Percentiles rank a stretch among this genome's conserved stretches.
phyloP scores from a whole-genome alignment of 1,140 invertebrate genomes.

The Spodoptera frugiperda region DNA sequence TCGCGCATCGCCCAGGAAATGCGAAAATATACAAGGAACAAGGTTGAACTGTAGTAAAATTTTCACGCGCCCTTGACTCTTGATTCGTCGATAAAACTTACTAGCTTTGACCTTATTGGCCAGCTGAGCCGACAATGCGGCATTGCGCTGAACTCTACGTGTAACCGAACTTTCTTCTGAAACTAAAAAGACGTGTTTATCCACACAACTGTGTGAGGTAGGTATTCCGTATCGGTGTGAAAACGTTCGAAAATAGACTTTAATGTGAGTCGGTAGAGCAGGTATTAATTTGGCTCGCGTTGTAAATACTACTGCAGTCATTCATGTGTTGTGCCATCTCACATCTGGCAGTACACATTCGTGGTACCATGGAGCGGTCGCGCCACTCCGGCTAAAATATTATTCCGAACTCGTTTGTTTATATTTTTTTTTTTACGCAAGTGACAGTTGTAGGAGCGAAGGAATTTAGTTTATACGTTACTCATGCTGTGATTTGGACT shows the following conservation, averaged over 20 bases:
- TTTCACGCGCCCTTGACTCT: conserved; percentile 41
- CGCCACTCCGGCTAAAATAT: conserved; percentile 41
- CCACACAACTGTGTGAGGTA: conserved; percentile 16
- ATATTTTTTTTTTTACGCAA: conserved; percentile 43
- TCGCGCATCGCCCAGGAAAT: neutral
- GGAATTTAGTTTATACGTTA: conserved; percentile 25
- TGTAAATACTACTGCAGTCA: conserved; percentile 45
- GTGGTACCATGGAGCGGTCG: conserved; percentile 50
- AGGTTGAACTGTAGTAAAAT: conserved; percentile 34
- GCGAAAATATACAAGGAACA: conserved; percentile 15
- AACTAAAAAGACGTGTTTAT: conserved; percentile 38
- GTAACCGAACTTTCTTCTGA: conserved; percentile 48
- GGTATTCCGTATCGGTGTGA: neutral
- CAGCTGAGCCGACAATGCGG: conserved; percentile 47
- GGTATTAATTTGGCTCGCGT: conserved; percentile 18
- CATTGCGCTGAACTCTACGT: conserved; percentile 52
- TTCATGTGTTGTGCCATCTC: conserved; percentile 56
- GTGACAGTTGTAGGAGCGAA: conserved; percentile 22
- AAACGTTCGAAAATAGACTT: conserved; percentile 35
- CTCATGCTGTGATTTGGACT: neutral
- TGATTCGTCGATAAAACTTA: conserved; percentile 46
- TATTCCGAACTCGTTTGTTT: conserved; percentile 42
- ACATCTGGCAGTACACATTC: conserved; percentile 50
- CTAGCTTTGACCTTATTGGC: conserved; percentile 50
- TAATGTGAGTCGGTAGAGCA: conserved; percentile 25